These are phyloP conservation scores for Zhuqinia jingwanae DNA, from an alignment of 2,888 invertebrate genomes.

Conservation along the genomic window DNA sequence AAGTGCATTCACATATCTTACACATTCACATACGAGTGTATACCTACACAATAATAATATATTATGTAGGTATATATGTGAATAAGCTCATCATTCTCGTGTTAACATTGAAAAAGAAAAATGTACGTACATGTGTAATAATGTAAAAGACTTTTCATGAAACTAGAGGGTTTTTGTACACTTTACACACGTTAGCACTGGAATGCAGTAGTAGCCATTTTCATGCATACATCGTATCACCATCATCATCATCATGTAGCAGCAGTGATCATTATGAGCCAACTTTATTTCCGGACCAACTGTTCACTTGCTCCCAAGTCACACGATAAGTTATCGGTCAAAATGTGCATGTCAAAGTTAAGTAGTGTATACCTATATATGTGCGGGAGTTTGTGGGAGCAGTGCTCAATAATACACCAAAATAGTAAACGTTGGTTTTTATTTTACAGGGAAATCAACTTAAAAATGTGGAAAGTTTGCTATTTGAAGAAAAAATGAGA, in stretches of 20 bases:
- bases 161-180: neutral
- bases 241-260: neutral
- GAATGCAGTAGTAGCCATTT: constrained; percentile 16
- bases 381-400: neutral
- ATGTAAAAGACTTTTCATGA: neutral
- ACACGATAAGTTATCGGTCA: constrained; percentile 46
- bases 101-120: constrained; percentile 24
- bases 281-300: constrained; percentile 50
- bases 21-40: no score
- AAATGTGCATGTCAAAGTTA: constrained; percentile 37
- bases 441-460: constrained; percentile 1
- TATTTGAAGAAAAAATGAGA: constrained; percentile 44
- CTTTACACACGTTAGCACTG: no score
- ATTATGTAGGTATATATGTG: no score
- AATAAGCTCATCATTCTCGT: constrained; percentile 10
- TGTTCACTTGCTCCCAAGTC: constrained; percentile 32
- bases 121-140: constrained; percentile 1
- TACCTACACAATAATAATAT: no score
- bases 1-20: no score
- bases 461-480: constrained; percentile 23
- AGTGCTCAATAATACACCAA: no score
- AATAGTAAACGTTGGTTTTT: no score
- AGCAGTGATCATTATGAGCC: no score
- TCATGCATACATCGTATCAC: no score
- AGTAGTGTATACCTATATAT: constrained; percentile 31